These are phyloP conservation scores for Oryzias sinensis DNA, from an alignment of 2,797 vertebrate species.

Conservation along the genomic window DNA sequence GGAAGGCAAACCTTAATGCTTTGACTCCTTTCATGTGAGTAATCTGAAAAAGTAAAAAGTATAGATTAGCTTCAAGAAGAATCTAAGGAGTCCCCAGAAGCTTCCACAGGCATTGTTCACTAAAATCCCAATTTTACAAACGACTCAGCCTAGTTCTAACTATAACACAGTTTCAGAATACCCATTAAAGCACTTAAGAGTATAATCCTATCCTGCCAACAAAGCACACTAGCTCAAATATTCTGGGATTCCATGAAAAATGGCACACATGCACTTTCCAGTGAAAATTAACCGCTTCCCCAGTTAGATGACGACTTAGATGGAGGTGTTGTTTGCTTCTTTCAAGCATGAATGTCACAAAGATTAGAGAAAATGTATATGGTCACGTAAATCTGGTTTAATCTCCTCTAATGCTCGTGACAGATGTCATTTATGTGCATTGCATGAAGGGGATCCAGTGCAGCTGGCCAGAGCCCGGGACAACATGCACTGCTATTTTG, in stretches of 20 bases:
- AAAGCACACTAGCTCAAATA: constrained; percentile 47
- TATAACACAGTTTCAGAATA: constrained; percentile 57
- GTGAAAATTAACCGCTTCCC: constrained; percentile 16
- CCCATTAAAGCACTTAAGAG: constrained; percentile 67
- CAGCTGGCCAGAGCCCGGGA: too few relatives aligned
- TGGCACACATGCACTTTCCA: constrained; percentile 31
- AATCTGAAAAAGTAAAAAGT: constrained; percentile 41
- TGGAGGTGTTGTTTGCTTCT: constrained; percentile 54
- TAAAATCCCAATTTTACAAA: constrained; percentile 16
- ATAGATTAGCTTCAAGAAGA: constrained; percentile 4
- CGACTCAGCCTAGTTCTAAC: constrained; percentile 19
- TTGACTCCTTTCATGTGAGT: constrained; percentile 37
- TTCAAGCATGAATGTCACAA: constrained; percentile 38
- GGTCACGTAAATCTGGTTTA: constrained; percentile 54
- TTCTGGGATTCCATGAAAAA: constrained; percentile 44
- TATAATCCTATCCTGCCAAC: constrained; percentile 66
- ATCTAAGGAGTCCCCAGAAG: constrained; percentile 12
- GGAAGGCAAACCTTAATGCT: constrained; percentile 70
- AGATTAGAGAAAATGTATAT: constrained; percentile 64
- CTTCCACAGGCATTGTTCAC: constrained; percentile 28
- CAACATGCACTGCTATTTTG: too few relatives aligned
- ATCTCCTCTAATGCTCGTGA: constrained; percentile 67
- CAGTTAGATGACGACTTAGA: constrained; percentile 9
- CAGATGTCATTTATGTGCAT: constrained; percentile 67
- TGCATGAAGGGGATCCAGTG: not conserved